These are phyloP conservation scores for Notechis scutatus DNA, from an alignment of 2,113 vertebrate species.

Conservation along the genomic window DNA sequence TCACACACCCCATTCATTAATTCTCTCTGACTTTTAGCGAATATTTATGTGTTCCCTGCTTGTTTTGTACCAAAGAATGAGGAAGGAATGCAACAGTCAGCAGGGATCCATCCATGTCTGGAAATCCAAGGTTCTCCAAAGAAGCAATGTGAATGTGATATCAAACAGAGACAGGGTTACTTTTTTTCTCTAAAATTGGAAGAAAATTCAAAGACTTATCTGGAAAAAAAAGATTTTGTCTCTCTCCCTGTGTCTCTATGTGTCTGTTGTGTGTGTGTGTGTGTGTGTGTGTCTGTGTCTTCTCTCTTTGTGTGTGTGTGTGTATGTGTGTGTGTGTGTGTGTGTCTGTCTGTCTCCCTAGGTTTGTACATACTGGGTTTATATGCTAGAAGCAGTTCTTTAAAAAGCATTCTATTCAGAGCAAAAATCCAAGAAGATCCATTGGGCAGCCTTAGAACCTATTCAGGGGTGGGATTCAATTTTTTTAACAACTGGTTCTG, in stretches of 20 bases:
- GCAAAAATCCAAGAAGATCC: conserved; percentile 58
- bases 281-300: too few relatives aligned
- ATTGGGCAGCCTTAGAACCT: conserved; percentile 9
- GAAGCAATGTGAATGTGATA: background rate
- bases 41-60: conserved; percentile 11
- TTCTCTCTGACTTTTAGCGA: conserved; percentile 20
- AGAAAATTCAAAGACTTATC: background rate
- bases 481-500: too few relatives aligned
- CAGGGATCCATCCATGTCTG: background rate
- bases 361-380: too few relatives aligned
- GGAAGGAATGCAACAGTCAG: background rate
- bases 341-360: too few relatives aligned
- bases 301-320: too few relatives aligned
- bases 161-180: background rate
- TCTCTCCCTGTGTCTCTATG: too few relatives aligned
- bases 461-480: too few relatives aligned
- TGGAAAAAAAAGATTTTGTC: background rate
- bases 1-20: conserved; percentile 13
- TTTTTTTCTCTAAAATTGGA: background rate
- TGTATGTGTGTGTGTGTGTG: too few relatives aligned
- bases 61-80: conserved; percentile 12
- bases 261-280: fast-evolving
- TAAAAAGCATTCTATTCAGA: background rate
- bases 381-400: background rate
- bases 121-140: background rate